phyloP scores from a whole-genome alignment of 1,140 invertebrate genomes.

The Drosophila obscura region DNA sequence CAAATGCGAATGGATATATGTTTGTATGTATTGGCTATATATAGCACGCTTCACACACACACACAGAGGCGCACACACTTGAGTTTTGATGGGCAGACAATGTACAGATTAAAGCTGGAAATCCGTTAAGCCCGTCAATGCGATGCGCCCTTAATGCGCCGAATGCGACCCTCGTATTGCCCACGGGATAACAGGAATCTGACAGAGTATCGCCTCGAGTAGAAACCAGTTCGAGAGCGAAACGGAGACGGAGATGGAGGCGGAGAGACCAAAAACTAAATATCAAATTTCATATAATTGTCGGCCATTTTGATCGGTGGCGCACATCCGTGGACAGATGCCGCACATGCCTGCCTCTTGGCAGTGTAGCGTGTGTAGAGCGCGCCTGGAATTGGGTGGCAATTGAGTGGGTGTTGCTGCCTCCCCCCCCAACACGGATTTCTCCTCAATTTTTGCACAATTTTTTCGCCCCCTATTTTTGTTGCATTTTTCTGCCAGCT shows the following conservation, averaged over 20 bases:
- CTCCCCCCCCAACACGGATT: no score
- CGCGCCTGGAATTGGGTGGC: slow-evolving; percentile 3
- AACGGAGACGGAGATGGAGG: background rate
- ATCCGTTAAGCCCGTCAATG: slow-evolving; percentile 71
- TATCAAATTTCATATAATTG: slow-evolving; percentile 79
- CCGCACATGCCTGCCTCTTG: slow-evolving; percentile 26
- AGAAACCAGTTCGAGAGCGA: slow-evolving; percentile 51
- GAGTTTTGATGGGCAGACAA: slow-evolving; percentile 44
- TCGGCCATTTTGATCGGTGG: slow-evolving; percentile 65
- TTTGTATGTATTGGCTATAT: slow-evolving; percentile 1
- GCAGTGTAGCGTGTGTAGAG: slow-evolving; percentile 8
- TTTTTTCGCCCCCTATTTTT: background rate
- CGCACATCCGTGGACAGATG: slow-evolving; percentile 12
- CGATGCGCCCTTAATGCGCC: slow-evolving; percentile 69
- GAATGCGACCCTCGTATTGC: slow-evolving; percentile 41
- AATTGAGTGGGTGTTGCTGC: background rate
- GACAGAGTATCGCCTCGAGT: slow-evolving; percentile 5
- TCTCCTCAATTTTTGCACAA: slow-evolving; percentile 21
- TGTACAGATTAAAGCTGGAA: slow-evolving; percentile 71
- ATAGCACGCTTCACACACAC: slow-evolving; percentile 29
- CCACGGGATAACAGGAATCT: slow-evolving; percentile 25
- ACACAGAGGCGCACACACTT: slow-evolving; percentile 3
- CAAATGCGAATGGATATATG: background rate
- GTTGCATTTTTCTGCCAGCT: slow-evolving; percentile 22
- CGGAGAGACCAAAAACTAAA: slow-evolving; percentile 32